Evolutionary conservation across 2,113 vertebrate genomes (phyloP), one percentile per base, ranked within the genome.

Genomic region (Proteles cristata): DNA sequence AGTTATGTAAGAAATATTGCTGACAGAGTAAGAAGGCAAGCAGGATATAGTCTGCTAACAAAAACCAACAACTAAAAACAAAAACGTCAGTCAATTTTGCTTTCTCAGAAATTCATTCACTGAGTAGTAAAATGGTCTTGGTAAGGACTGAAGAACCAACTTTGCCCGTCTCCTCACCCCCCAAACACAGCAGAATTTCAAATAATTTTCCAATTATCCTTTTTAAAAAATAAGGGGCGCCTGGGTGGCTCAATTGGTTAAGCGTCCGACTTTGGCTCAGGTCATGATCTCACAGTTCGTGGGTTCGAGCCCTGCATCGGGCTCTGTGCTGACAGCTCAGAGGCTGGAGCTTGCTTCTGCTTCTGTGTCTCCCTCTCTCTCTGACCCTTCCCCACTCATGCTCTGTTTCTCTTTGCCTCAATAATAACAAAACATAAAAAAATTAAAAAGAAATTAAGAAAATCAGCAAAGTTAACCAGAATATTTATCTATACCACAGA

Each of bases 401-500:
- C 3, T 39, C 39, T 39, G 39, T 39, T 39, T 39, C 39, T 39
- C 39, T 39, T 39, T 39, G 39, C 4, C 39, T 39, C 39, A 39
- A 39, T 39, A 39, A 39, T 39, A 39, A 39, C 39, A 39, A 39
- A 39, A 39, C 39, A 39, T 39, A 39, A 39, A 39, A 39, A 39
- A 39, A 39, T 39, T 39, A 39, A 39, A 39, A 39, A 39, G 39
- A 4, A 39, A 39, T 3, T 55, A 55, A 82, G 58, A 81, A 82
- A 35, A 39, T 83, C 33, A 92, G 17, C 48, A 33, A 90, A 96
- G 48, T 94, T 88, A 97, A 97, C 90, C 95, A 82, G 58, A 92
- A 65, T 65, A 93, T 93, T 69, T 65, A 93, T 93, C 89, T 95
- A 50, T 68, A 66, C 50, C 69, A 87, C 26, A 77, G 82, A 93